phyloP scores from a whole-genome alignment of 2,888 invertebrate genomes.

The Nomada flava region DNA sequence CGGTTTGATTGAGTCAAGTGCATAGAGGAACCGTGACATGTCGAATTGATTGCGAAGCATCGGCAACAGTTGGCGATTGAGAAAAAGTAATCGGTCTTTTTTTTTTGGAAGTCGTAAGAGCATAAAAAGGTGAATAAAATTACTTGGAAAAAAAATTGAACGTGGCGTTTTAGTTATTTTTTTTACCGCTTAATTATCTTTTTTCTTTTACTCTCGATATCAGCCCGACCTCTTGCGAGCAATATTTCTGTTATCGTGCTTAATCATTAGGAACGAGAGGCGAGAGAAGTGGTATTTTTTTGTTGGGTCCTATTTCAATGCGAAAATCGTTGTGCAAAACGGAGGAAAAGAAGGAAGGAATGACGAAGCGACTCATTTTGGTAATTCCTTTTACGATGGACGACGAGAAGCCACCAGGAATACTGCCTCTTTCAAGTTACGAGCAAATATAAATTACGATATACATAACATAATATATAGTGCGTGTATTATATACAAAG shows the following conservation, averaged over 20 bases:
- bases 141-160: constrained; percentile 70
- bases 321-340: background rate
- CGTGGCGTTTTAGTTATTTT: constrained; percentile 64
- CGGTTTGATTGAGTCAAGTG: constrained; percentile 31
- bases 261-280: background rate
- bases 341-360: constrained; percentile 16
- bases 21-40: constrained; percentile 23
- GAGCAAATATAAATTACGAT: constrained; percentile 56
- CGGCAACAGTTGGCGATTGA: constrained; percentile 42
- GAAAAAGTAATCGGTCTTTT: constrained; percentile 59
- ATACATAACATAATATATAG: constrained; percentile 50
- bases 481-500: constrained; percentile 60
- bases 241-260: background rate
- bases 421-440: constrained; percentile 74
- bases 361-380: constrained; percentile 26
- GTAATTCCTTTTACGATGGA: constrained; percentile 51
- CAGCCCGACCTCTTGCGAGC: background rate
- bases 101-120: constrained; percentile 64
- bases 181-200: constrained; percentile 39
- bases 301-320: constrained; percentile 73
- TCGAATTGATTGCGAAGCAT: constrained; percentile 49
- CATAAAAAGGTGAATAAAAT: constrained; percentile 75
- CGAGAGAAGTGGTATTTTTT: background rate
- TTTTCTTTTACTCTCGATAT: constrained; percentile 18
- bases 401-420: constrained; percentile 64